phyloP scores from a whole-genome alignment of 2,888 invertebrate genomes.

The Thecocarcelia acutangulata region DNA sequence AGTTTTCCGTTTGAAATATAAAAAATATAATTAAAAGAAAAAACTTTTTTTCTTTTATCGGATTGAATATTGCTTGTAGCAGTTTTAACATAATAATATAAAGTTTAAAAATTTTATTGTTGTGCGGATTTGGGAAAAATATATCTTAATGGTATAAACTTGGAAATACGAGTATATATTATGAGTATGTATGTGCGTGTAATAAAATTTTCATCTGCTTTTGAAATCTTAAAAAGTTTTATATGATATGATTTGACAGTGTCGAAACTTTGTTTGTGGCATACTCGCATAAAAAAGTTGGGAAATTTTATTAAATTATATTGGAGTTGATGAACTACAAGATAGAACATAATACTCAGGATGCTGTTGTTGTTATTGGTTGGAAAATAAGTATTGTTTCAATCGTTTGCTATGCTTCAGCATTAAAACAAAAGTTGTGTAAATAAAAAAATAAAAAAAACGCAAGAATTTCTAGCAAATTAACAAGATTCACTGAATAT shows the following conservation, averaged over 20 bases:
- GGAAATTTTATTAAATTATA: not conserved
- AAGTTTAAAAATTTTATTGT: conserved; percentile 21
- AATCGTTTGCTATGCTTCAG: no score
- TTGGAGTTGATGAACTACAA: not conserved
- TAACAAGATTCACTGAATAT: no score
- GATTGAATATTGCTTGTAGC: conserved; percentile 37
- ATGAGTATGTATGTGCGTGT: no score
- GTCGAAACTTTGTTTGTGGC: not conserved
- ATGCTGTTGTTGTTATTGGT: no score
- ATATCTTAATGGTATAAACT: not conserved
- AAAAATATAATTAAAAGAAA: conserved; percentile 25
- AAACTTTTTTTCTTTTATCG: conserved; percentile 19
- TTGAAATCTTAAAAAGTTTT: not conserved
- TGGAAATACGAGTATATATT: no score
- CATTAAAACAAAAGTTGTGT: no score
- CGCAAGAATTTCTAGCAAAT: no score
- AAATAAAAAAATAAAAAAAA: no score
- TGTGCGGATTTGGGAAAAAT: not conserved
- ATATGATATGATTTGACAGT: not conserved
- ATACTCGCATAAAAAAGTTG: not conserved
- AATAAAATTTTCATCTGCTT: not conserved
- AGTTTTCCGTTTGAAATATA: conserved; percentile 41
- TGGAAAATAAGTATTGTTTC: no score
- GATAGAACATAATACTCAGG: no score
- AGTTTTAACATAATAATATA: conserved; percentile 49